Percentiles rank a stretch among this genome's conserved stretches.
Evolutionary conservation across 2,888 invertebrate genomes (phyloP).

Genomic region (Lycocerus yunnanus): DNA sequence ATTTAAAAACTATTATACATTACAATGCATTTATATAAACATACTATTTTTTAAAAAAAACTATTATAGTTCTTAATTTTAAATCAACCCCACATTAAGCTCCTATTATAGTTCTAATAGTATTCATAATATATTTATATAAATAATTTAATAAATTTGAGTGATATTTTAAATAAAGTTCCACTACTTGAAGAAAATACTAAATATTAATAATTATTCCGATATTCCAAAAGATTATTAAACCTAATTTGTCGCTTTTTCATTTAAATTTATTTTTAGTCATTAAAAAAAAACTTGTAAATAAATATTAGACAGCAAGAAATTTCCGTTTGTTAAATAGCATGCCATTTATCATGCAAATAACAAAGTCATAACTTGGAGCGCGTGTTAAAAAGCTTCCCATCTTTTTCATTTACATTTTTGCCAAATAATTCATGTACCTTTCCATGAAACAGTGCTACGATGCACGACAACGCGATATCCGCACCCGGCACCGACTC

Average conservation of each 20-base stretch:
- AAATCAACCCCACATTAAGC: not conserved
- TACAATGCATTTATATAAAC: too few species aligned
- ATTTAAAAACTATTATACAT: too few species aligned
- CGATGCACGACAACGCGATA: slow-evolving; percentile 39
- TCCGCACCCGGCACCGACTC: slow-evolving; percentile 39
- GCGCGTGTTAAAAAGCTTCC: slow-evolving; percentile 37
- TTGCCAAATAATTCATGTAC: slow-evolving; percentile 43
- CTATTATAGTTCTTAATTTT: not conserved
- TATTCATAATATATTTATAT: too few species aligned
- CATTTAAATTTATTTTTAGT: slow-evolving; percentile 1
- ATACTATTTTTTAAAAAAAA: too few species aligned
- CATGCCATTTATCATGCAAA: slow-evolving; percentile 43
- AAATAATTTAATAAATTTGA: not conserved
- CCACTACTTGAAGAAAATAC: not conserved
- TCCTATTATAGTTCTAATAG: too few species aligned
- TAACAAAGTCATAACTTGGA: slow-evolving; percentile 40
- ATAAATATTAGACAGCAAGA: slow-evolving; percentile 39
- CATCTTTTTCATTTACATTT: slow-evolving; percentile 40
- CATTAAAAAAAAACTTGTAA: slow-evolving; percentile 18
- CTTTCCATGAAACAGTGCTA: slow-evolving; percentile 37
- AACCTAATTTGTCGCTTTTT: not conserved
- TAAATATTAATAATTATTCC: not conserved
- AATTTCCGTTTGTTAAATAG: slow-evolving; percentile 43
- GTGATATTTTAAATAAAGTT: not conserved
- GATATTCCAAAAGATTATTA: not conserved